Evolutionary conservation across 2,113 vertebrate genomes (phyloP), one percentile per base, ranked within the genome.

Genomic region (Syngnathus floridae): DNA sequence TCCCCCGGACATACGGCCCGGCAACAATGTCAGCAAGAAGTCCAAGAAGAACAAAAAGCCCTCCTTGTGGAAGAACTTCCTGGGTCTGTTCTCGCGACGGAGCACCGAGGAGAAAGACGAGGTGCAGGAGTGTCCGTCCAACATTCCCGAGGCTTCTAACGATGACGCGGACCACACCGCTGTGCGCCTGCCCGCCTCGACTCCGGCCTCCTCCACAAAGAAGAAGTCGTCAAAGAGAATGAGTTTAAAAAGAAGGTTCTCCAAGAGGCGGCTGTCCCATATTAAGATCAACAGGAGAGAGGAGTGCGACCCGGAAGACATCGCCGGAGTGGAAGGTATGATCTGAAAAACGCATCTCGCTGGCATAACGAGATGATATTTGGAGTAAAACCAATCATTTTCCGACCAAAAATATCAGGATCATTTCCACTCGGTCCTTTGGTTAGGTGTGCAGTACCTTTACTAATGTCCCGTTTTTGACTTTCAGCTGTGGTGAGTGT

Each of bases 21-120:
- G 41, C 0, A 31, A 78, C n/a, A 79, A 80, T 31, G 17, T 8
- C 0, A 10, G 3, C 1, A 86, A 16, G 4, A 87, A 82, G 12
- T 3, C 49, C 2, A 88, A 79, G 55, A 89, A 90, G 75, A 93
- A 81, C 52, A 88, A 88, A 80, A 91, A 82, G 22, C 19, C 86
- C 64, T 72, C 89, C 0, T 8, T 82, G 60, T 68, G 93, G 87
- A 96, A 93, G 80, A 79, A 5, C 0, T 0, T 95, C 2, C 0
- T 93, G 3, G 89, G 75, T 45, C 56, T 93, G 14, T 80, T 97
- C 65, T 70, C 89, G 35, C 89, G 65, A 72, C 91, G 67, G 19
- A 81, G 63, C 12, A 45, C 36, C 0, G 92, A 94, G 41, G 92
- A 94, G 1, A 85, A 88, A 59, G 91, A 86, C 7, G 91, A 93